phyloP scores from a whole-genome alignment of 1,140 invertebrate species.

The Caenorhabditis remanei region DNA sequence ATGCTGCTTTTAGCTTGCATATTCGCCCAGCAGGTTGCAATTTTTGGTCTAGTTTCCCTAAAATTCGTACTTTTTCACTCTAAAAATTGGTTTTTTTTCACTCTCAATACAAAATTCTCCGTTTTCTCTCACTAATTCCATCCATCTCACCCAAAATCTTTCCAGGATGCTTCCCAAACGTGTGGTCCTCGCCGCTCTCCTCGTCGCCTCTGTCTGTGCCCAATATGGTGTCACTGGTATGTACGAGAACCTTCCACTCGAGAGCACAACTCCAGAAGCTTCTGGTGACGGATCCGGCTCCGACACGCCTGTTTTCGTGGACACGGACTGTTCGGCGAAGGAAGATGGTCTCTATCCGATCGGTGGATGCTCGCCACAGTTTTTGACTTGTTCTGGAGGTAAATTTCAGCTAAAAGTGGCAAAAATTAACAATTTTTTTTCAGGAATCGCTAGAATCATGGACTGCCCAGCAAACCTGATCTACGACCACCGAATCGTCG shows the following conservation, averaged over 20 bases:
- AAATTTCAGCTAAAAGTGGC: neutral
- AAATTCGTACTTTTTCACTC: too few species aligned
- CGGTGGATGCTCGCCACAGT: conserved; percentile 40
- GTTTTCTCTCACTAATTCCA: too few species aligned
- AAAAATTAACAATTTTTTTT: neutral
- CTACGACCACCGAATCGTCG: conserved; percentile 17
- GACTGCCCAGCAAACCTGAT: conserved; percentile 24
- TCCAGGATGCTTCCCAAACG: conserved; percentile 8
- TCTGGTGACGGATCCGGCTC: conserved; percentile 1
- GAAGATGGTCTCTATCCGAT: conserved; percentile 26
- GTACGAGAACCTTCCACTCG: conserved; percentile 24
- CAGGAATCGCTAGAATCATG: conserved; percentile 30
- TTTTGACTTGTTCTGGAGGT: conserved; percentile 42
- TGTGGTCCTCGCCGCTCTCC: neutral
- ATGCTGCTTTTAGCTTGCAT: too few species aligned
- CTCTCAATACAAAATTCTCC: too few species aligned
- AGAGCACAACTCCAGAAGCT: conserved; percentile 3
- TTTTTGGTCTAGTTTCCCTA: too few species aligned
- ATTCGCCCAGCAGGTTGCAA: too few species aligned
- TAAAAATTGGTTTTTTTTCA: too few species aligned
- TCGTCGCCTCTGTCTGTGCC: neutral
- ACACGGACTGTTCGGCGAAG: conserved; percentile 16
- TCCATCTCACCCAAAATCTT: neutral
- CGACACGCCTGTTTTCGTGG: neutral
- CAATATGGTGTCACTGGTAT: conserved; percentile 17